Evolutionary conservation across 2,888 invertebrate species (phyloP), one percentile per base, ranked within the genome.

Genomic region (Allacma fusca): DNA sequence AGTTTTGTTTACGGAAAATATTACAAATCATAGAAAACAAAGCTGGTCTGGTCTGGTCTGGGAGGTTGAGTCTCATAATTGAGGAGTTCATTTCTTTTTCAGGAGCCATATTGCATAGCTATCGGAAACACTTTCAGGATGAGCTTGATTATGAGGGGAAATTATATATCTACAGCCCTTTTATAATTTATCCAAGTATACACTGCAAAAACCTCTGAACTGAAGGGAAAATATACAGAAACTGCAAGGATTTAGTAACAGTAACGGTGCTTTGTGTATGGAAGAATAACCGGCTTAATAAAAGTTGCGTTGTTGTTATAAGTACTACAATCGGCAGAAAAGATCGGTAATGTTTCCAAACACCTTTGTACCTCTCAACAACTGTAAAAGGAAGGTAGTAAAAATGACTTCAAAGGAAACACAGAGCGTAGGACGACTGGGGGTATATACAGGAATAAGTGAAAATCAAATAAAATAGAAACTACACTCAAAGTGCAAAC

Each of bases 391-490:
- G 34, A 34, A 34, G 34, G 4, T 9, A 34, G 34, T 7, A 34
- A 34, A 7, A 34, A 34, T 34, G 34, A 34, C 34, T 4, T 9
- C 34, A 34, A 34, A n/a, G 50, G 50, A 50, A 50, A 50, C 16
- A 50, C 4, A 50, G 16, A 2, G 16, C 19, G 50, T 13, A 50
- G 16, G 50, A 50, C 19, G 50, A 16, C 5, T 34, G 34, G 34
- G 34, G 50, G n/a, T 1, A n/a, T 50, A 16, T n/a, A 50, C 16
- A 50, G 16, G 2, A 50, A 50, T 50, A 50, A 50, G 50, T 50
- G 50, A 50, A 50, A 50, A 50, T 50, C 1, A 50, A 50, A 50
- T 50, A 50, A 50, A 50, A 50, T 50, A 50, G 50, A 50, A 50
- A 50, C 19, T 40, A 40, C 5, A 40, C 40, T 50, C 16, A 50